Base-by-base conservation (phyloP, 1,140 invertebrate species). In the Lordiphosa stackelbergi region DNA sequence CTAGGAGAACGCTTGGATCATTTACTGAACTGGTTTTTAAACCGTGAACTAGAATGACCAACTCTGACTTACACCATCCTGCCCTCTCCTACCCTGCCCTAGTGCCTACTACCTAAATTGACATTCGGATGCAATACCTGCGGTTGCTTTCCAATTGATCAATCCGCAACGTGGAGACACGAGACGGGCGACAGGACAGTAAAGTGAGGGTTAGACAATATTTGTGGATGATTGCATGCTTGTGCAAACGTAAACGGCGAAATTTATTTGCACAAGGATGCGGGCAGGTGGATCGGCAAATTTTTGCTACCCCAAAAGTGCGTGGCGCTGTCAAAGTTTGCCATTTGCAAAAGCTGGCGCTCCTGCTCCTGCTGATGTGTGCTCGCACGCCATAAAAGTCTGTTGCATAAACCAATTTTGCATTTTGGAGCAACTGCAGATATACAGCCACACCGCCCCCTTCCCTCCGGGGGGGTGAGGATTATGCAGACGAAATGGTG, bases 201-300 rank as follows among this genome's bases (percentile, higher is more conserved):
- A 40, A 10, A 37, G 46, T 43, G 41, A 35, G 36, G 53, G 56
- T 81, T 73, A 69, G 74, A 81, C 74, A 79, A 79, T 79, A 79
- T 79, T 79, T 79, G 74, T 81, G 74, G 75, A 79, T 79, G 74
- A 79, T 79, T 81, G 74, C 66, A 81, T 70, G 71, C 74, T 74
- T 81, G 66, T 81, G 75, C 75, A 79, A 78, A 79, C 75, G 74
- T 79, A 75, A 79, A 81, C 74, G 61, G 71, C 77, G 81, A 79
- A 79, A 46, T 79, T 79, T 79, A 79, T 79, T 79, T 79, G 74
- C 75, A 71, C 62, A 79, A 77, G 36, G 73, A 78, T 78, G 73
- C 68, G 51, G 59, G 19, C 59, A 51, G 52, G 12, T 46, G 45
- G 11, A 31, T 41, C 7, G 24, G 13, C 22, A 4, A 34, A 37